Conservation (phyloP, 2,888 invertebrate genomes). For the Leucophora obtusa region DNA sequence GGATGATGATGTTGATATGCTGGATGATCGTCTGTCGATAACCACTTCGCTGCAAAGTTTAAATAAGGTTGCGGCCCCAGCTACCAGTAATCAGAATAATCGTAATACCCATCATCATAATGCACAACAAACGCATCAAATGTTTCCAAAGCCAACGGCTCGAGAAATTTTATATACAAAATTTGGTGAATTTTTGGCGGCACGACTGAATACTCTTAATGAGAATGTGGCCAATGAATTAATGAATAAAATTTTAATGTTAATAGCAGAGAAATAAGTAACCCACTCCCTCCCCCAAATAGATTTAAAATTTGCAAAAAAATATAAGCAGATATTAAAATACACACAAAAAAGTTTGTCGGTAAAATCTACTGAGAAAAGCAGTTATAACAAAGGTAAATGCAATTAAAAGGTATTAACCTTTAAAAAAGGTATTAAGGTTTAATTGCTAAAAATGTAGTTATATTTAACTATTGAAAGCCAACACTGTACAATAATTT, state of each 20-base stretch:
- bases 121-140: constrained; percentile 24
- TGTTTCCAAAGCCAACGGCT: constrained; percentile 67
- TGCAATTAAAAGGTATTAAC: too few relatives aligned
- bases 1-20: constrained; percentile 69
- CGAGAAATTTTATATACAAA: constrained; percentile 74
- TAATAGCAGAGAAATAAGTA: constrained; percentile 74
- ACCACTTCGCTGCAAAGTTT: constrained; percentile 45
- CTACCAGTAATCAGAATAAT: background rate
- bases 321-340: too few relatives aligned
- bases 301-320: too few relatives aligned
- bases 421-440: too few relatives aligned
- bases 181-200: constrained; percentile 76
- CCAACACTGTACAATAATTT: too few relatives aligned
- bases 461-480: too few relatives aligned
- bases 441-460: too few relatives aligned
- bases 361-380: too few relatives aligned
- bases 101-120: constrained; percentile 27
- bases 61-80: constrained; percentile 18
- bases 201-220: constrained; percentile 75
- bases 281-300: background rate
- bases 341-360: too few relatives aligned
- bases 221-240: constrained; percentile 76
- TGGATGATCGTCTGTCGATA: constrained; percentile 62
- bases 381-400: too few relatives aligned
- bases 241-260: constrained; percentile 75